Percentiles rank a stretch among this genome's conserved stretches.
Evolutionary conservation across 2,113 vertebrate genomes (phyloP).

Genomic region (Chaetops frenatus): DNA sequence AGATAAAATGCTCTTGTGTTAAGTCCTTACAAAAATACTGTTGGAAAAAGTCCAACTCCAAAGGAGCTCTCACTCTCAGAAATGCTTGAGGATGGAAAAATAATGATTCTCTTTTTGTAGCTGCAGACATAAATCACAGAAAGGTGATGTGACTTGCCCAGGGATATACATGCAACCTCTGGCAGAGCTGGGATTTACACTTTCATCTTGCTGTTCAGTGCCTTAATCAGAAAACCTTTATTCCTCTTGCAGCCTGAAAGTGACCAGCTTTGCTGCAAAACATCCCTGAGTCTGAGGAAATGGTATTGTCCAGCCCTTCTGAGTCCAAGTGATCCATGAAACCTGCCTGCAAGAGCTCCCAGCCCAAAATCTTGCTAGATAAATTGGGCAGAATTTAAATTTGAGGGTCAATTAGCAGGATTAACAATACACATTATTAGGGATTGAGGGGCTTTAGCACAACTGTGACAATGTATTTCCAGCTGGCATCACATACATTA

Average conservation of each 20-base stretch:
- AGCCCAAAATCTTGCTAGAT: neutral
- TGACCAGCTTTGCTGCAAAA: neutral
- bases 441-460: neutral
- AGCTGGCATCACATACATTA: neutral
- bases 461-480: neutral
- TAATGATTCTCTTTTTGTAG: neutral
- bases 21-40: neutral
- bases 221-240: neutral
- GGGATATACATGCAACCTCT: neutral
- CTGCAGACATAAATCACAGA: neutral
- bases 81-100: neutral
- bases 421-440: neutral
- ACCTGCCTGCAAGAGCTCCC: neutral
- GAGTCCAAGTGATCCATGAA: neutral
- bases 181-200: neutral
- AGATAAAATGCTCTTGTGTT: neutral
- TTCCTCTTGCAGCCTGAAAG: neutral
- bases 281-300: neutral
- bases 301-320: neutral
- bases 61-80: neutral
- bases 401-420: neutral
- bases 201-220: neutral
- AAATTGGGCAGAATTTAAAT: neutral
- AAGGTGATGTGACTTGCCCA: conserved; percentile 25
- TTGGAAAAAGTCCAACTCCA: neutral